Base-by-base conservation (phyloP, 1,140 invertebrate genomes). In the Tetraneura akinire region DNA sequence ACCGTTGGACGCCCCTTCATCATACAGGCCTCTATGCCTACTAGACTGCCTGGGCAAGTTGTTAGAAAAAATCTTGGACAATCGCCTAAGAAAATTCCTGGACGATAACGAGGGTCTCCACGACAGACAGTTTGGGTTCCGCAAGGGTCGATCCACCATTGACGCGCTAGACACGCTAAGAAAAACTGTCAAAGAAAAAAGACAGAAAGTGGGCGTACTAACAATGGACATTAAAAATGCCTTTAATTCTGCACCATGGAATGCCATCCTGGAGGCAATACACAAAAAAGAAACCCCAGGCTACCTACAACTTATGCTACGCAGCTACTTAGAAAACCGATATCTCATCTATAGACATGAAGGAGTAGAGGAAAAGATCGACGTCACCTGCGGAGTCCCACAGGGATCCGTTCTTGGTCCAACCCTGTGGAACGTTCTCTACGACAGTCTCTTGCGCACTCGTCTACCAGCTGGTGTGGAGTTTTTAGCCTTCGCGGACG, bases 351-450 rank as follows among this genome's bases (percentile, higher is more conserved):
- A 8, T 37, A 37, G 32, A 3, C 32, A 4, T 10, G 47, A 8
- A 49, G 10, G 47, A 1, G 47, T 8, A 10, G 10, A 16, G 4
- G 47, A 10, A 16, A 2, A 3, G 47, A 45, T 10, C 47, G 11
- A 49, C 47, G 14, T 49, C 1, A 6, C 47, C 4, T 10, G 53
- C 16, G 82, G 81, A 13, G 83, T 84, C 16, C 83, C 85, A 3
- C 84, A 86, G 68, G 84, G 85, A 0, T 84, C 83, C 1, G 81
- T 85, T 5, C 70, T 85, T 0, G 84, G 84, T 1, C 85, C 84
- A 0, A 82, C 82, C 18, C 70, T 86, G 0, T 85, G 85, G 84
- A 85, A 85, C 47, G 64, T 82, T 3, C 32, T 81, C 0, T 86
- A 85, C 37, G 84, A 86, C 62, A 81, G 55, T 8, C 37, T 86